Conservation (phyloP, 2,888 invertebrate species). For the Stramonita haemastoma region DNA sequence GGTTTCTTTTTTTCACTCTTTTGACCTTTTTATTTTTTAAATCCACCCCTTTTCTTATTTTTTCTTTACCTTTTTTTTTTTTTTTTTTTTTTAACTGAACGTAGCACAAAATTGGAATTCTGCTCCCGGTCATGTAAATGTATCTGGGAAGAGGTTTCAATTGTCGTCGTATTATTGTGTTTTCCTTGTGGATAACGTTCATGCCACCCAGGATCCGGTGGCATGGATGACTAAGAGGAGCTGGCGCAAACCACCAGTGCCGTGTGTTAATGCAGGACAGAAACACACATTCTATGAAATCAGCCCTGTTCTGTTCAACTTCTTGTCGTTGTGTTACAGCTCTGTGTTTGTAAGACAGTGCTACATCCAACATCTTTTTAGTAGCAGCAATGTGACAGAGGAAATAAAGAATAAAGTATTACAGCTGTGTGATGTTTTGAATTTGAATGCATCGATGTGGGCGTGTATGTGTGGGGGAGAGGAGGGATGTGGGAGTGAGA, state of each 20-base stretch:
- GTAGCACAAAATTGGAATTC: conserved; percentile 15
- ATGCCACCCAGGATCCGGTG: background rate
- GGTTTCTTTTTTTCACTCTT: conserved; percentile 20
- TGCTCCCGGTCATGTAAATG: conserved; percentile 6
- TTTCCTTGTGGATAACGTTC: conserved; percentile 1
- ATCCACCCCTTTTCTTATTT: background rate
- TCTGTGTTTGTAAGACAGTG: conserved; percentile 23
- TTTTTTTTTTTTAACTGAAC: conserved; percentile 8
- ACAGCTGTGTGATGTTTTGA: background rate
- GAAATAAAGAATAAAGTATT: conserved; percentile 14
- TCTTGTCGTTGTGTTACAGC: conserved; percentile 17
- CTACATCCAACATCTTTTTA: conserved; percentile 31
- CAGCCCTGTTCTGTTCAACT: conserved; percentile 4
- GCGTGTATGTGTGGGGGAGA: no score
- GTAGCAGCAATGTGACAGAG: conserved; percentile 24
- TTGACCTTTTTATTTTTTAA: conserved; percentile 11
- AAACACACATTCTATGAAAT: conserved; percentile 4
- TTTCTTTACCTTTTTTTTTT: background rate
- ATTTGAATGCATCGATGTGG: background rate
- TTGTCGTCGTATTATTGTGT: background rate
- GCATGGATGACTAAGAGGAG: conserved; percentile 4
- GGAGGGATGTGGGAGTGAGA: no score
- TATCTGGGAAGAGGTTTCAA: conserved; percentile 9
- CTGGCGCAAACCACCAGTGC: conserved; percentile 24
- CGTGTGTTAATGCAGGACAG: conserved; percentile 28